Base-by-base conservation (phyloP, 2,113 vertebrate genomes). In the Caretta caretta region DNA sequence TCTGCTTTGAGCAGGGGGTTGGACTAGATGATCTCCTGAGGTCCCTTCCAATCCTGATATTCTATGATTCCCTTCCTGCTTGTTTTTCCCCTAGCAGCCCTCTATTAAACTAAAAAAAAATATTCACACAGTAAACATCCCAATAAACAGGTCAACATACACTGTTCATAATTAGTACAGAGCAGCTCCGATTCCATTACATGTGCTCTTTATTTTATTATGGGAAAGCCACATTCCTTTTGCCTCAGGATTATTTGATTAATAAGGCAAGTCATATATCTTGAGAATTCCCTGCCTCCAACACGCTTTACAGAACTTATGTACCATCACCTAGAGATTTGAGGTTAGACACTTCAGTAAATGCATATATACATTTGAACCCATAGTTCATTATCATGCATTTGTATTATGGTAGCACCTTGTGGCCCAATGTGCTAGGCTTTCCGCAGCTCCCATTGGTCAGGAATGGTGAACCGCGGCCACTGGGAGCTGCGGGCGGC, bases 151-250 rank as follows among this genome's bases (percentile, higher is more conserved):
- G 62, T 19, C 35, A 69, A 69, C 8, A n/a, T 69, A 69, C 19
- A 72, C n/a, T 8, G 35, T 10, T 38, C 19, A 72, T 10, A 72
- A 38, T 22, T 38, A 72, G 69, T 12, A 56, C n/a, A 72, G 14
- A n/a, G 6, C 65, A 87, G 48, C 42, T 85, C 50, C 51, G 57
- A 25, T 4, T 38, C 72, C 0, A 0, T 4, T 22, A 19, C 1
- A 1, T 29, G 13, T 75, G 6, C 35, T 24, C 76, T 38, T 72
- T 17, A 6, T 83, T 91, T 90, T 85, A 27, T 49, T 16, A 29
- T 8, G 57, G 7, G 3, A 35, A 56, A 17, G 56, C 80, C 31
- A 48, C 53, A 31, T 83, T 57, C 8, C 48, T 42, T 31, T 29
- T 49, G 6, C 29, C 65, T 85, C 53, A 56, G 31, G 53, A 57